Conservation (phyloP, 2,797 vertebrate species). For the Pseudotriccus pelzelni region DNA sequence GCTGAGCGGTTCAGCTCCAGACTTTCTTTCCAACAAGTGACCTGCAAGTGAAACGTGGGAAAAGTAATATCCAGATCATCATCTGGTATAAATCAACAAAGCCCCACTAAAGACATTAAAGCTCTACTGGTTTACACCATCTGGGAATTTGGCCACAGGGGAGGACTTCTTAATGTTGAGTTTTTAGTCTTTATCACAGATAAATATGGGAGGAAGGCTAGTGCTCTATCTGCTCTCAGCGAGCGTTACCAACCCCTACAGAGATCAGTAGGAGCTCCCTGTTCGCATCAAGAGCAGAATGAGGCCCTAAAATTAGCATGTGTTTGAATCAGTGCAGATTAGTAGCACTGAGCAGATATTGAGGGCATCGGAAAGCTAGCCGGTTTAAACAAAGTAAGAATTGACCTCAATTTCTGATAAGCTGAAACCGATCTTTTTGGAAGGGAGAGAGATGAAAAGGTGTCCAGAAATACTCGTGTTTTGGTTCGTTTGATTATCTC, state of each 20-base stretch:
- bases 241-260: conserved; percentile 8
- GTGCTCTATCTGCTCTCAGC: conserved; percentile 42
- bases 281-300: conserved; percentile 46
- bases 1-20: not conserved
- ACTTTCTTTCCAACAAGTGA: not conserved
- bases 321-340: conserved; percentile 53
- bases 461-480: not conserved
- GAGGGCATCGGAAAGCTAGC: conserved; percentile 46
- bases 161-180: conserved; percentile 13
- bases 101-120: conserved; percentile 49
- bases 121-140: conserved; percentile 44
- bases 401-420: conserved; percentile 61
- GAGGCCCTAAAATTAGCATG: conserved; percentile 62
- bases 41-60: conserved; percentile 22
- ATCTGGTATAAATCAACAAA: conserved; percentile 57
- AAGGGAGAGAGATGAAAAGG: not conserved
- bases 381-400: conserved; percentile 51
- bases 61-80: conserved; percentile 29
- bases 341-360: conserved; percentile 49
- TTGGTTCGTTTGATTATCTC: not conserved
- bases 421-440: conserved; percentile 47
- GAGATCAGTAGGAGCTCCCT: conserved; percentile 51
- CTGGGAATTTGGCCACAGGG: conserved; percentile 40
- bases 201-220: conserved; percentile 43
- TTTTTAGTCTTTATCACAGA: conserved; percentile 48